These are phyloP conservation scores for Pogonognathellus flavescens DNA, from an alignment of 1,140 invertebrate species.

Conservation along the genomic window DNA sequence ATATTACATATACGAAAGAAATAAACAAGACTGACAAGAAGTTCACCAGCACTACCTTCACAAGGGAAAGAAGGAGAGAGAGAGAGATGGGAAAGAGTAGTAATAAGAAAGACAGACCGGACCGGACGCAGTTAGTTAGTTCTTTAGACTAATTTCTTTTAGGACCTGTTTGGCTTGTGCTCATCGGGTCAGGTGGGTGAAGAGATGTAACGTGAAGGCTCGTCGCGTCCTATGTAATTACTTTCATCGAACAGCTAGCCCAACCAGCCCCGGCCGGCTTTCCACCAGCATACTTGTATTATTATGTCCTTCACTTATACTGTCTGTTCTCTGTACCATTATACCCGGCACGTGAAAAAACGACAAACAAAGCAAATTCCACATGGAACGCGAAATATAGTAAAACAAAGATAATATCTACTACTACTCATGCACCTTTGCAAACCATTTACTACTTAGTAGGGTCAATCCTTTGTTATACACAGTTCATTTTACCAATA, in stretches of 20 bases:
- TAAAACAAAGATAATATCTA: too few relatives aligned
- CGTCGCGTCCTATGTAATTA: conserved; percentile 36
- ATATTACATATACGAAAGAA: not conserved
- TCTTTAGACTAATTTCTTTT: conserved; percentile 51
- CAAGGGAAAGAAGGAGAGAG: not conserved
- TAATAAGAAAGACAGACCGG: not conserved
- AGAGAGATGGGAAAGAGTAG: not conserved
- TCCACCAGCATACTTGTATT: not conserved
- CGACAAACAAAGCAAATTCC: not conserved
- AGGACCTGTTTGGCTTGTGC: conserved; percentile 47
- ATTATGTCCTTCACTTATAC: not conserved
- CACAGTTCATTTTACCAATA: not conserved
- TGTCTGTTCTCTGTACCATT: not conserved
- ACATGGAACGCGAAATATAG: not conserved
- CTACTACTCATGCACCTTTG: too few relatives aligned
- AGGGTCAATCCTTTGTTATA: not conserved
- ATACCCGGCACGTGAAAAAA: conserved; percentile 26
- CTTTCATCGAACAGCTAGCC: not conserved
- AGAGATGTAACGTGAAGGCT: not conserved
- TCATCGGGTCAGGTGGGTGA: conserved; percentile 19
- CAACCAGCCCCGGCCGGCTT: not conserved
- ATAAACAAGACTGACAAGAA: conserved; percentile 22
- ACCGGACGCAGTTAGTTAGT: conserved; percentile 33
- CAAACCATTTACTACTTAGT: not conserved
- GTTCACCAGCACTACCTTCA: not conserved